These are phyloP conservation scores for Tadarida brasiliensis DNA, from an alignment of 2,797 vertebrate species.

Conservation along the genomic window DNA sequence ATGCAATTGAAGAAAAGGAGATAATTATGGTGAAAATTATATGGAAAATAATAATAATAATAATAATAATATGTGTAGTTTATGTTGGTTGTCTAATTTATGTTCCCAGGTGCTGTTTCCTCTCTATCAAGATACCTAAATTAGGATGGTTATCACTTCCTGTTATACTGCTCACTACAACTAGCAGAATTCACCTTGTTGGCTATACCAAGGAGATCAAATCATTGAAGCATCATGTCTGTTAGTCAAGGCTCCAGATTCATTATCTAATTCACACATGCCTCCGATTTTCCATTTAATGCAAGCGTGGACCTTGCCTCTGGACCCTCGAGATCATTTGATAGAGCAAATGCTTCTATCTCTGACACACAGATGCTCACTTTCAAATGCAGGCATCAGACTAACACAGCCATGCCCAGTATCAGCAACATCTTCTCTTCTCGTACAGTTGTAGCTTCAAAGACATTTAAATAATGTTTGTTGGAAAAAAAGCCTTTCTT, in stretches of 20 bases:
- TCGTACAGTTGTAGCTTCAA: not conserved
- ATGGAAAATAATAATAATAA: not conserved
- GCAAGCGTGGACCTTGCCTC: not conserved
- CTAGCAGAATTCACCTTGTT: not conserved
- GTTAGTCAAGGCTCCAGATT: not conserved
- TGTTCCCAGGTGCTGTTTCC: not conserved
- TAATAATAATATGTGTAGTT: not conserved
- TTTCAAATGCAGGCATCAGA: not conserved
- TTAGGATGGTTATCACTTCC: not conserved
- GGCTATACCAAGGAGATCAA: not conserved
- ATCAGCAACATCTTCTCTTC: not conserved
- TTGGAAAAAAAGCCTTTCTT: not conserved
- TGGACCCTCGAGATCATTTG: not conserved
- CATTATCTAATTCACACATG: conserved; percentile 6
- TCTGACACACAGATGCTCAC: not conserved
- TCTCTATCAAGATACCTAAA: not conserved
- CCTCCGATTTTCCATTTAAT: not conserved
- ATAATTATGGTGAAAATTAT: not conserved
- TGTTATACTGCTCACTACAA: not conserved
- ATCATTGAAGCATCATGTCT: not conserved
- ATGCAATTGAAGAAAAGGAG: not conserved
- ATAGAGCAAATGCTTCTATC: not conserved
- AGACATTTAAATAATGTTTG: not conserved
- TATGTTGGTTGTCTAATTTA: not conserved
- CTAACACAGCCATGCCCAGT: not conserved